phyloP scores from a whole-genome alignment of 1,140 invertebrate genomes.

The Cotesia glomerata region DNA sequence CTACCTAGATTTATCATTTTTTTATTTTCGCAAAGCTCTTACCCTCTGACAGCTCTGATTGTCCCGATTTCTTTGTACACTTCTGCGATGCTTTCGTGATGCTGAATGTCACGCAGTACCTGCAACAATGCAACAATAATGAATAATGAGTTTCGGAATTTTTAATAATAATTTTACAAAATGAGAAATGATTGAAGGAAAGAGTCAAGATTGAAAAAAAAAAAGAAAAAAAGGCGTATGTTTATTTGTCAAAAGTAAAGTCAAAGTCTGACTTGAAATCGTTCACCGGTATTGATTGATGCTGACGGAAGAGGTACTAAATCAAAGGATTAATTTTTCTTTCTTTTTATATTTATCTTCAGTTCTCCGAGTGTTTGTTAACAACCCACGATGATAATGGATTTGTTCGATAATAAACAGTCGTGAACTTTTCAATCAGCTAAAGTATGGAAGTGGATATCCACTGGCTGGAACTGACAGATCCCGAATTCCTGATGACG shows the following conservation, averaged over 20 bases:
- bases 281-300: not conserved
- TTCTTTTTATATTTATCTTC: no score
- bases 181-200: no score
- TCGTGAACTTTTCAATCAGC: not conserved
- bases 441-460: not conserved
- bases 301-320: no score
- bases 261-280: not conserved
- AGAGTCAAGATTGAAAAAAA: no score
- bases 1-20: not conserved
- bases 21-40: slow-evolving; percentile 36
- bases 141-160: no score
- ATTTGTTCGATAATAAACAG: slow-evolving; percentile 4
- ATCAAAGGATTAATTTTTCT: no score
- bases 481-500: no score
- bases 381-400: not conserved
- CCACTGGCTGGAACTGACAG: not conserved
- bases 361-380: no score
- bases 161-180: no score
- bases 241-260: slow-evolving; percentile 31
- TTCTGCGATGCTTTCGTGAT: slow-evolving; percentile 80
- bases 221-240: no score
- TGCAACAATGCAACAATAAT: slow-evolving; percentile 69
- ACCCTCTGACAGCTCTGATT: slow-evolving; percentile 77
- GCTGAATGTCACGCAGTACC: slow-evolving; percentile 84
- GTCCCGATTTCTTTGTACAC: slow-evolving; percentile 75